Evolutionary conservation across 2,888 invertebrate genomes (phyloP).

Genomic region (Gastracanthus pulcherrimus): DNA sequence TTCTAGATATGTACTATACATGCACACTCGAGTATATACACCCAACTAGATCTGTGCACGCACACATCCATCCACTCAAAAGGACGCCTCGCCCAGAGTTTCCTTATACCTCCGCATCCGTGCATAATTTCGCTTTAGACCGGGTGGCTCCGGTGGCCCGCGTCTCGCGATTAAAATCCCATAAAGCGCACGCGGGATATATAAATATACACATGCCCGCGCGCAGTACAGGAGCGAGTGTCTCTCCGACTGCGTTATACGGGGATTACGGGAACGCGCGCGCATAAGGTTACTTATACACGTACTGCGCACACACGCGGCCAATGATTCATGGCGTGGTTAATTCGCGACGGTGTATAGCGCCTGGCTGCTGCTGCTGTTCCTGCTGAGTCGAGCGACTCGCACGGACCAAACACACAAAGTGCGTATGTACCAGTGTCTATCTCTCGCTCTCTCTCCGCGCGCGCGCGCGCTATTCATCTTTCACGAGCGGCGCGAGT

Average conservation of each 20-base stretch:
- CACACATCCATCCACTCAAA: too few species aligned
- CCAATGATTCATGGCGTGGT: constrained; percentile 64
- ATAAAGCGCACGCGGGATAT: constrained; percentile 61
- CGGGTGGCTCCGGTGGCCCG: not conserved
- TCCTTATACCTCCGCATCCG: not conserved
- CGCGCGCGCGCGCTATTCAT: constrained; percentile 37
- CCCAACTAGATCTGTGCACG: too few species aligned
- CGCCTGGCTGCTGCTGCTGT: not conserved
- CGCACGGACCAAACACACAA: constrained; percentile 18
- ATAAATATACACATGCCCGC: constrained; percentile 50
- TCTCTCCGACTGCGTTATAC: constrained; percentile 53
- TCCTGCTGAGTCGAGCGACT: constrained; percentile 18
- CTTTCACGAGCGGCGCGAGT: constrained; percentile 38
- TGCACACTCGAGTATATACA: too few species aligned
- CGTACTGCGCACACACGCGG: not conserved
- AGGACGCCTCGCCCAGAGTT: not conserved
- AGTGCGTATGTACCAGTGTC: constrained; percentile 2
- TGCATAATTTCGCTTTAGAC: too few species aligned
- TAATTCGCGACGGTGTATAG: constrained; percentile 60
- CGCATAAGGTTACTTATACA: too few species aligned
- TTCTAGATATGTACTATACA: too few species aligned
- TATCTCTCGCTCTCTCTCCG: constrained; percentile 1
- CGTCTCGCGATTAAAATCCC: constrained; percentile 67
- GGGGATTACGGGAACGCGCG: not conserved
- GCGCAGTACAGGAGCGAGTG: too few species aligned